These are phyloP conservation scores for Carduelis carduelis DNA, from an alignment of 2,797 vertebrate species.

Conservation along the genomic window DNA sequence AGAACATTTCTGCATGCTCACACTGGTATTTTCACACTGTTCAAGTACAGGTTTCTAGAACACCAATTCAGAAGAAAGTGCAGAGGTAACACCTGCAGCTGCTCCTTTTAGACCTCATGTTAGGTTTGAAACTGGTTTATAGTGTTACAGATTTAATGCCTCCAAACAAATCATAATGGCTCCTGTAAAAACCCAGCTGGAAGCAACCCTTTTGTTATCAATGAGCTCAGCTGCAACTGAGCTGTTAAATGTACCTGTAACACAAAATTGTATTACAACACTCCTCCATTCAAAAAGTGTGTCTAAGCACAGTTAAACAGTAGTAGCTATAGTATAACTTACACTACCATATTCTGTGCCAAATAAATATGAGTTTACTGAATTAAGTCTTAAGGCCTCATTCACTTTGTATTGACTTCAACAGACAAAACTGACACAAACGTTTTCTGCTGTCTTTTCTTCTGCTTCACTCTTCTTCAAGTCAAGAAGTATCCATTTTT, in stretches of 20 bases:
- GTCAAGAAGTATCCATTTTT: neutral
- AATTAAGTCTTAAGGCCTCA: neutral
- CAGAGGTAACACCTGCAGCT: neutral
- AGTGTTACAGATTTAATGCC: neutral
- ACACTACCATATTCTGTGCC: neutral
- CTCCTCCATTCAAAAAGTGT: neutral
- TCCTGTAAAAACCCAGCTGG: neutral
- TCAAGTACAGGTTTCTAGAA: neutral
- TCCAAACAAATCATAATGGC: neutral
- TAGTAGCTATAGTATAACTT: neutral
- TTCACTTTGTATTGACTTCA: neutral
- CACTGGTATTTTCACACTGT: neutral
- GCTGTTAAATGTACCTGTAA: neutral
- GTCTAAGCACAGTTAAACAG: neutral
- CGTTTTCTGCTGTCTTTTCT: neutral
- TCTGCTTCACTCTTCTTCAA: neutral
- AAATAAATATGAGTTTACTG: neutral
- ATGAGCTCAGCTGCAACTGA: neutral
- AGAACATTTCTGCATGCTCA: neutral
- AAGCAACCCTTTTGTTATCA: neutral
- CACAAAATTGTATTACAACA: neutral
- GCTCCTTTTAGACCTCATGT: neutral
- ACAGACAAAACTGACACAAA: neutral
- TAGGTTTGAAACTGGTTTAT: neutral
- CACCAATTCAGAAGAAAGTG: neutral